Base-by-base conservation (phyloP, 2,113 vertebrate genomes). In the Siniperca knerii region DNA sequence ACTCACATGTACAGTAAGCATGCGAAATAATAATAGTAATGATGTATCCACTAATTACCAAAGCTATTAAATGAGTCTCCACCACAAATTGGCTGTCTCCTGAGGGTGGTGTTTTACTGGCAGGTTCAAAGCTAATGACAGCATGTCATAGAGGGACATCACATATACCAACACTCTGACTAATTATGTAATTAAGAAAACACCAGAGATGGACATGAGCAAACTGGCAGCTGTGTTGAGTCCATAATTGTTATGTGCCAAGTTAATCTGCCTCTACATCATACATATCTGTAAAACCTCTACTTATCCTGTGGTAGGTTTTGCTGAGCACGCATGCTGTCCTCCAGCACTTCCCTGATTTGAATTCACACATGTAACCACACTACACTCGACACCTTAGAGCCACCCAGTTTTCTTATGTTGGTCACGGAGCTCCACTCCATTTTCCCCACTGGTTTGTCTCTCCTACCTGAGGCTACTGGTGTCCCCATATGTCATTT, bases 151-250 rank as follows among this genome's bases (percentile, higher is more conserved):
- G 82, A 90, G 77, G 54, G 77, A 90, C 87, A 88, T 90, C 83
- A 84, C 57, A 86, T 78, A 79, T 72, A 87, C 66, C 84, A 80
- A 82, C 86, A 82, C 68, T 66, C 67, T 78, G 78, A 89, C 79
- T 91, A 94, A 94, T 95, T 91, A 92, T 82, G 76, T 84, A 82
- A 93, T 92, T 90, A 86, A 81, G 69, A 86, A 89, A 90, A 92
- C 86, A 93, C 77, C 61, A 40, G 60, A 78, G 67, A 87, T 72
- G 73, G 79, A 83, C 79, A 76, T 58, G 57, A 83, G 66, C 46
- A 57, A 69, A 86, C 55, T 78, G 66, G 84, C 91, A 83, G 85
- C 68, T 78, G 75, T 62, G 66, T 89, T 67, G 44, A 76, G 66
- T 79, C 58, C 57, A n/a, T 86, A 90, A 94, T 89, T 91, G 73